Conservation (phyloP, 2,888 invertebrate species). For the Empis livida region DNA sequence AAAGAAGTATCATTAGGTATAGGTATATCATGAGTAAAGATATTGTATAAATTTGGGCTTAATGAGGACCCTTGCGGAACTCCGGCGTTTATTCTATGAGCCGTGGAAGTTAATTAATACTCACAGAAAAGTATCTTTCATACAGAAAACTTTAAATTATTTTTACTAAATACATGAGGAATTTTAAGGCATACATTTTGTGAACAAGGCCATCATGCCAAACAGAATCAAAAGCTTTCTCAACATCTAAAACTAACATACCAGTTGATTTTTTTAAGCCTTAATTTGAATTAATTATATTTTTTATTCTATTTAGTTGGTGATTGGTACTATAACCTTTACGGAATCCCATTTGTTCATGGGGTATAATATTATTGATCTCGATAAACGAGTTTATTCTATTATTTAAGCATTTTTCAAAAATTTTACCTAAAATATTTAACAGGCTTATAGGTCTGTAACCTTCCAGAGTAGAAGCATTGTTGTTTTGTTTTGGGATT, state of each 20-base stretch:
- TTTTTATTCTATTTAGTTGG: constrained; percentile 18
- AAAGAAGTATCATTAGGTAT: too few species aligned
- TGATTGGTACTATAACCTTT: constrained; percentile 18
- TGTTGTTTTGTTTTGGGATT: too few species aligned
- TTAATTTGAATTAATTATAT: constrained; percentile 15
- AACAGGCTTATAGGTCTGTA: constrained; percentile 11
- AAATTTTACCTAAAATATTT: constrained; percentile 9
- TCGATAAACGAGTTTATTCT: constrained; percentile 7
- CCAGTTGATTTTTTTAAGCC: constrained; percentile 16
- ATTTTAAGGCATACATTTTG: constrained; percentile 13
- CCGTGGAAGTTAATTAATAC: too few species aligned
- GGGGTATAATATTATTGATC: constrained; percentile 4
- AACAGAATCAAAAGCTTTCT: constrained; percentile 24
- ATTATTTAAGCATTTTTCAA: constrained; percentile 10
- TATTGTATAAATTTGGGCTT: too few species aligned
- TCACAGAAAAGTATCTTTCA: neutral
- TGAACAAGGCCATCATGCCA: constrained; percentile 21
- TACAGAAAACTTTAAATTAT: constrained; percentile 11
- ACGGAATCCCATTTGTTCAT: constrained; percentile 12
- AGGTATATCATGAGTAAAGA: too few species aligned
- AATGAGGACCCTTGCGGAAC: too few species aligned
- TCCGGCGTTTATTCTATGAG: too few species aligned
- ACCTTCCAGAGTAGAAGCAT: neutral
- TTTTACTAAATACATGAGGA: constrained; percentile 14
- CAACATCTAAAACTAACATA: constrained; percentile 20